phyloP scores from a whole-genome alignment of 2,113 vertebrate genomes.

The Empidonax alnorum region DNA sequence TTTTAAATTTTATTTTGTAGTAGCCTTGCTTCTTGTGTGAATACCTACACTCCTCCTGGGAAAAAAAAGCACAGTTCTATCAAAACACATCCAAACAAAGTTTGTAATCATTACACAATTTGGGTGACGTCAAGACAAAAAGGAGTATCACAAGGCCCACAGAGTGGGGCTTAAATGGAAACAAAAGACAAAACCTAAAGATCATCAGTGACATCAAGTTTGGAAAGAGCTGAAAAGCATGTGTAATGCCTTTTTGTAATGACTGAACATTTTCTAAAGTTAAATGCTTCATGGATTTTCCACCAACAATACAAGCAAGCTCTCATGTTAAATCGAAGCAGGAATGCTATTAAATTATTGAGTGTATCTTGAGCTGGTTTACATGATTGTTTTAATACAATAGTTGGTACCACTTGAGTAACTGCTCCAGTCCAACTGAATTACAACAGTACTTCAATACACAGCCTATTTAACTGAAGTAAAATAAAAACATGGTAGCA shows the following conservation, averaged over 20 bases:
- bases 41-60: background rate
- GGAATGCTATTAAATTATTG: background rate
- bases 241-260: background rate
- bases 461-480: background rate
- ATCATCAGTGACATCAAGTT: background rate
- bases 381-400: background rate
- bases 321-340: background rate
- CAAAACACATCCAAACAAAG: background rate
- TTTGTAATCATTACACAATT: background rate
- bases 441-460: background rate
- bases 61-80: background rate
- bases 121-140: background rate
- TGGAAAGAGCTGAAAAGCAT: background rate
- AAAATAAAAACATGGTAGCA: background rate
- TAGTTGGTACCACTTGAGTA: background rate
- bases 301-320: background rate
- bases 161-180: background rate
- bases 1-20: background rate
- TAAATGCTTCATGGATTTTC: background rate
- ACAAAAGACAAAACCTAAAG: background rate
- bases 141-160: accelerated
- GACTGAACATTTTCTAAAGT: background rate
- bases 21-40: background rate
- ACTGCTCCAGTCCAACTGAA: background rate
- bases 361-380: background rate